Conservation (phyloP, 2,113 vertebrate species). For the Centrocercus urophasianus region DNA sequence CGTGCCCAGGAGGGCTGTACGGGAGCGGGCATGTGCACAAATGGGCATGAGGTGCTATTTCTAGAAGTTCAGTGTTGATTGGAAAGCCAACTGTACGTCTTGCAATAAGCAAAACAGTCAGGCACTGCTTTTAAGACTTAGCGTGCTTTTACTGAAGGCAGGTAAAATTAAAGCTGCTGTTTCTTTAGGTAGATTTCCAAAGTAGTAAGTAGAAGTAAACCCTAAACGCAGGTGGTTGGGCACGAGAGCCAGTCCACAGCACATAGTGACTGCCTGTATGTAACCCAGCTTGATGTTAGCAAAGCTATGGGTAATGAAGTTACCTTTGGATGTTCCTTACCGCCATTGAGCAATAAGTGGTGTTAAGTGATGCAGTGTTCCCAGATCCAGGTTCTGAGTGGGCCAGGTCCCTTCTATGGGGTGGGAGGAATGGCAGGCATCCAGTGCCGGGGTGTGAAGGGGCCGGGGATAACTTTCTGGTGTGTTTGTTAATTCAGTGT, state of each 20-base stretch:
- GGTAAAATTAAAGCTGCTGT: background rate
- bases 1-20: background rate
- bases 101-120: accelerated
- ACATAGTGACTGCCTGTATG: accelerated
- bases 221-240: background rate
- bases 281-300: background rate
- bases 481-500: background rate
- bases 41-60: background rate
- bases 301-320: background rate
- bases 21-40: background rate
- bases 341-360: background rate
- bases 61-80: background rate
- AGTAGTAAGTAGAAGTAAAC: background rate
- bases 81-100: background rate
- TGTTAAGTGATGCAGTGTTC: background rate
- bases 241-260: background rate
- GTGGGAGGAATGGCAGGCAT: background rate
- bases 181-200: no score
- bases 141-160: accelerated
- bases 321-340: background rate
- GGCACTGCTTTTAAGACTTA: background rate
- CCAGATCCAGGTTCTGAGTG: background rate
- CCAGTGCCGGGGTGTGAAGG: background rate
- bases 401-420: accelerated
- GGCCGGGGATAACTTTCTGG: background rate